Evolutionary conservation across 1,140 invertebrate species (phyloP).

Genomic region (Protaetia brevitarsis): DNA sequence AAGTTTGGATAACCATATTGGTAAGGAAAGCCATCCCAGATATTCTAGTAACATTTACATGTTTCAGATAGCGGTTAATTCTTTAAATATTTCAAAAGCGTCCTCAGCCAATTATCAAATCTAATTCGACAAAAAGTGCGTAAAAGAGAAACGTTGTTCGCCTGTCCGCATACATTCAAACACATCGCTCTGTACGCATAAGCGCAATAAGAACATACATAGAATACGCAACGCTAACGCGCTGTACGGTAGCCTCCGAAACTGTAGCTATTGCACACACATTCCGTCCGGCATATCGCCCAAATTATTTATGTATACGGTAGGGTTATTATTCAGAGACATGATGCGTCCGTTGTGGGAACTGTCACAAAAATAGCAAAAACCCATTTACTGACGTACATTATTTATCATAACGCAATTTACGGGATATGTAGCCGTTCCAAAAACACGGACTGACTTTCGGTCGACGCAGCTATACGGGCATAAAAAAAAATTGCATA

Average conservation of each 20-base stretch:
- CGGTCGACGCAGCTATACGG: not conserved
- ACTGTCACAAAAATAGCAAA: constrained; percentile 28
- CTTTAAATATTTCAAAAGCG: no score
- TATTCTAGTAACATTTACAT: no score
- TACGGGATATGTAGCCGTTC: constrained; percentile 15
- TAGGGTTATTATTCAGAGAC: constrained; percentile 22
- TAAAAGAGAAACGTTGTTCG: no score
- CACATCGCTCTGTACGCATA: no score
- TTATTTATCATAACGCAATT: constrained; percentile 27
- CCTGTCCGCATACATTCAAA: no score
- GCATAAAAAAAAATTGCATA: constrained; percentile 10
- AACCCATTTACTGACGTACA: constrained; percentile 28
- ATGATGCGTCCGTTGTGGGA: constrained; percentile 24
- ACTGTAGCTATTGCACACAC: not conserved
- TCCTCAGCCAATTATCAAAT: no score
- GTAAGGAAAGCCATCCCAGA: no score
- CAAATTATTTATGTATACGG: constrained; percentile 17
- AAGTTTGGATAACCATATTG: no score
- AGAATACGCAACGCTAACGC: not conserved
- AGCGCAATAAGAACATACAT: not conserved
- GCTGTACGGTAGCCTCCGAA: not conserved
- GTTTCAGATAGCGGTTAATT: no score
- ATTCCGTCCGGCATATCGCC: not conserved
- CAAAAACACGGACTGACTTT: constrained; percentile 11
- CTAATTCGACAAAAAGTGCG: no score